Conservation (phyloP, 2,888 invertebrate species). For the Drosophila atroscutellata region DNA sequence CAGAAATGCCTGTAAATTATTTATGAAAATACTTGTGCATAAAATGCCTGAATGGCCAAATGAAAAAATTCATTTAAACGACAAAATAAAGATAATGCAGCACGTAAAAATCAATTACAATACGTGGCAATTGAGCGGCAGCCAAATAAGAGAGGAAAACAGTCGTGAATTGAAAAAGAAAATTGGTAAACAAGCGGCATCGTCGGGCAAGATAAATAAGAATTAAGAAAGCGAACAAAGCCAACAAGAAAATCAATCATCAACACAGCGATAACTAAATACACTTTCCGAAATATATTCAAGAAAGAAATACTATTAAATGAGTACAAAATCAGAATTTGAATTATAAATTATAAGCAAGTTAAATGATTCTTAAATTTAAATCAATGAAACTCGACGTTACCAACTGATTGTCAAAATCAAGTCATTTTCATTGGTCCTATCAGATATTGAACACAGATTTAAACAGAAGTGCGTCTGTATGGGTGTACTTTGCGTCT, state of each 20-base stretch:
- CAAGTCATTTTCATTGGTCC: neutral
- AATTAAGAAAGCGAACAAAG: slow-evolving; percentile 5
- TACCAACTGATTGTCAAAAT: neutral
- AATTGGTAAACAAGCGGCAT: neutral
- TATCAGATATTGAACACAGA: neutral
- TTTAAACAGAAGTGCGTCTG: neutral
- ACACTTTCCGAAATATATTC: neutral
- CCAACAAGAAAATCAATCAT: neutral
- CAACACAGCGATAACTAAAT: neutral
- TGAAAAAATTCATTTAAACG: slow-evolving; percentile 35
- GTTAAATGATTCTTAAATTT: neutral
- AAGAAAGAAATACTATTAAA: neutral
- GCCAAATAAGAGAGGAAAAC: slow-evolving; percentile 11
- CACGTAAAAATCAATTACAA: slow-evolving; percentile 50
- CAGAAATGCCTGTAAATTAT: slow-evolving; percentile 8
- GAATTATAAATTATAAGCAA: neutral
- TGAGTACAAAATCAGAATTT: neutral
- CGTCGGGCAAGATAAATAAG: slow-evolving; percentile 13
- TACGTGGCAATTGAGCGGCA: neutral
- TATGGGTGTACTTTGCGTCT: neutral
- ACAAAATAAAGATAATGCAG: slow-evolving; percentile 9
- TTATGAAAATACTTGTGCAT: slow-evolving; percentile 7
- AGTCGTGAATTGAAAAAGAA: slow-evolving; percentile 4
- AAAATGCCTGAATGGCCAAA: slow-evolving; percentile 37
- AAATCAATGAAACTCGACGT: neutral